A percentile compares a stretch with the other conserved stretches of the same genome.
Evolutionary conservation across 2,888 invertebrate genomes (phyloP).

Genomic region (Phymatocera aterrima): DNA sequence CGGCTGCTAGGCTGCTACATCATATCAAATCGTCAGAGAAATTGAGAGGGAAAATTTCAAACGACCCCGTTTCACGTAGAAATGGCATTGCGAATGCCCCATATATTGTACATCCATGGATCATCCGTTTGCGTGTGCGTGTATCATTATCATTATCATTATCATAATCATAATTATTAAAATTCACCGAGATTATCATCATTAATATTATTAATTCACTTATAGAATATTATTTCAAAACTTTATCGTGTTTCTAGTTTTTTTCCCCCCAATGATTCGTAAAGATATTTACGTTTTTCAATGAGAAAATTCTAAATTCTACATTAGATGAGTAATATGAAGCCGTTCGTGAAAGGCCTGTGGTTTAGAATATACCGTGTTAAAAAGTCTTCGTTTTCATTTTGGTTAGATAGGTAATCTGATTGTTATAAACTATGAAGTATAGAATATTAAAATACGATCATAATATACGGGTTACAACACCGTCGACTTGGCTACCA

Average conservation of each 20-base stretch:
- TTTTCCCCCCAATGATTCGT: too few species aligned
- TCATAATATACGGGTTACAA: too few species aligned
- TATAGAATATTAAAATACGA: too few species aligned
- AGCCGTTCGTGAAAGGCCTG: conserved; percentile 34
- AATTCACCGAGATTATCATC: too few species aligned
- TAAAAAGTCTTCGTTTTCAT: conserved; percentile 15
- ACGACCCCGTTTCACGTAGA: too few species aligned
- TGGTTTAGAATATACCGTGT: conserved; percentile 33
- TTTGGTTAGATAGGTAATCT: neutral
- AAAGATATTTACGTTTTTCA: neutral
- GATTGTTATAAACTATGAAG: neutral
- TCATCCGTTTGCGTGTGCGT: conserved; percentile 8
- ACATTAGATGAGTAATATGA: neutral
- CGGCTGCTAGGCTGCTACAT: too few species aligned
- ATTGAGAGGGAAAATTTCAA: too few species aligned
- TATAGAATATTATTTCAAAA: too few species aligned
- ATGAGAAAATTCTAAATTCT: neutral
- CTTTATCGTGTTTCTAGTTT: too few species aligned
- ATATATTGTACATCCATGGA: neutral
- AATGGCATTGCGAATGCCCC: too few species aligned
- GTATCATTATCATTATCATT: neutral
- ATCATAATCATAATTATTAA: neutral
- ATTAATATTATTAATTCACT: neutral
- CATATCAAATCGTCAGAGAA: too few species aligned
- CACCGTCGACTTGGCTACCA: too few species aligned